Conservation (phyloP, 2,113 vertebrate genomes). For the Vulpes vulpes region DNA sequence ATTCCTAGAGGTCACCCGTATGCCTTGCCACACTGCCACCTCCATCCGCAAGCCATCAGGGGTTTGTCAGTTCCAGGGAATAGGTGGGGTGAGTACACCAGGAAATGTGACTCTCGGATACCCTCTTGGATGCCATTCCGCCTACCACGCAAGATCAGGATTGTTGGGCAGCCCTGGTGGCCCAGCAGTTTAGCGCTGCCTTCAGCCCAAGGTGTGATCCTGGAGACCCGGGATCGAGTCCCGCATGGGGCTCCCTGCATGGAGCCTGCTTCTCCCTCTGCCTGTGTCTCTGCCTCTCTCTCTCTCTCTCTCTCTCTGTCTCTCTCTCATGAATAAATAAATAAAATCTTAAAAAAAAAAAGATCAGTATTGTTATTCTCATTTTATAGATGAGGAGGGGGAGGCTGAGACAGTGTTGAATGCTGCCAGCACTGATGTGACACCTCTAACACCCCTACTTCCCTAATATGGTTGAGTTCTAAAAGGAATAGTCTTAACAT, state of each 20-base stretch:
- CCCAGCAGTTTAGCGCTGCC: no score
- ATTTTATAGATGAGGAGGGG: neutral
- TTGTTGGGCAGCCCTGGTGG: neutral
- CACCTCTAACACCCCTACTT: neutral
- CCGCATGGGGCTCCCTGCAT: rapidly evolving
- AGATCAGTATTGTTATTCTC: neutral
- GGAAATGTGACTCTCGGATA: neutral
- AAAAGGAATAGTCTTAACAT: neutral
- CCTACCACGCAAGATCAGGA: neutral
- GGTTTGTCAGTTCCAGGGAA: neutral
- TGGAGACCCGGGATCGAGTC: no score
- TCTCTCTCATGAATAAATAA: no score
- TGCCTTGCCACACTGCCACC: neutral
- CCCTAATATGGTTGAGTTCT: neutral
- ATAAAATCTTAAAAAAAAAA: no score
- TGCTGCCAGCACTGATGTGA: neutral
- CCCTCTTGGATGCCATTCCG: neutral
- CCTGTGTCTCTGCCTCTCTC: no score
- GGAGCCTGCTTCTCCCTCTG: no score
- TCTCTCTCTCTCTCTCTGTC: no score
- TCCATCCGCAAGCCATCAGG: neutral
- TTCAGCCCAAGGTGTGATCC: no score
- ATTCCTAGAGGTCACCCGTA: neutral
- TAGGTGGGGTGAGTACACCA: neutral
- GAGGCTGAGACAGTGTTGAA: neutral